These are phyloP conservation scores for Lepidochitona cinerea DNA, from an alignment of 2,888 invertebrate species.

Conservation along the genomic window DNA sequence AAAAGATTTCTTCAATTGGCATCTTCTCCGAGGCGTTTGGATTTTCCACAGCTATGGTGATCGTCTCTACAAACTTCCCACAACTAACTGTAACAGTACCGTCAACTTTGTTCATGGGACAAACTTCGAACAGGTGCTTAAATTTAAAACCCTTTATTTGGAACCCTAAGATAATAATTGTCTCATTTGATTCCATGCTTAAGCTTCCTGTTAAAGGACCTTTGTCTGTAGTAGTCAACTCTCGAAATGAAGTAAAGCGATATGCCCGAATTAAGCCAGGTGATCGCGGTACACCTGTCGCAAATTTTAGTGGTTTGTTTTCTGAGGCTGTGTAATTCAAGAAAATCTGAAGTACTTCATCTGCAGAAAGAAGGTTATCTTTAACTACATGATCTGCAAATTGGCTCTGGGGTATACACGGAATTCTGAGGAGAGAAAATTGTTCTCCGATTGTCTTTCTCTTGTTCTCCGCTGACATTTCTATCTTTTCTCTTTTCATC, in stretches of 20 bases:
- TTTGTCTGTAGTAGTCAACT: neutral
- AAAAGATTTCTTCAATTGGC: neutral
- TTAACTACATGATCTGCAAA: slow-evolving; percentile 5
- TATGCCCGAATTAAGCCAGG: neutral
- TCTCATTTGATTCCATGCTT: neutral
- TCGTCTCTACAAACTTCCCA: neutral
- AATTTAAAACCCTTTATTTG: neutral
- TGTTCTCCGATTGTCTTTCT: neutral
- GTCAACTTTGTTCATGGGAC: neutral
- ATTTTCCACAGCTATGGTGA: neutral
- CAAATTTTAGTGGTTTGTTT: neutral
- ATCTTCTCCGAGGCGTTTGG: neutral
- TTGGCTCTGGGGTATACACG: slow-evolving; percentile 2
- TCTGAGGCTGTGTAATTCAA: neutral
- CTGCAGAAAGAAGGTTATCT: neutral
- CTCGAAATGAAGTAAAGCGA: neutral
- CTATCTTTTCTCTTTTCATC: slow-evolving; percentile 4
- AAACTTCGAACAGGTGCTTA: neutral
- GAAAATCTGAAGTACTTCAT: slow-evolving; percentile 1
- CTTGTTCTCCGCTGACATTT: neutral
- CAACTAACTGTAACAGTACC: neutral
- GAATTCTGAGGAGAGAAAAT: neutral
- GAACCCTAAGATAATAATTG: neutral
- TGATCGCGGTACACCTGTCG: neutral
- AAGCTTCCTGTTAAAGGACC: neutral